phyloP scores from a whole-genome alignment of 2,797 vertebrate genomes.

The Myiotriccus ornatus region DNA sequence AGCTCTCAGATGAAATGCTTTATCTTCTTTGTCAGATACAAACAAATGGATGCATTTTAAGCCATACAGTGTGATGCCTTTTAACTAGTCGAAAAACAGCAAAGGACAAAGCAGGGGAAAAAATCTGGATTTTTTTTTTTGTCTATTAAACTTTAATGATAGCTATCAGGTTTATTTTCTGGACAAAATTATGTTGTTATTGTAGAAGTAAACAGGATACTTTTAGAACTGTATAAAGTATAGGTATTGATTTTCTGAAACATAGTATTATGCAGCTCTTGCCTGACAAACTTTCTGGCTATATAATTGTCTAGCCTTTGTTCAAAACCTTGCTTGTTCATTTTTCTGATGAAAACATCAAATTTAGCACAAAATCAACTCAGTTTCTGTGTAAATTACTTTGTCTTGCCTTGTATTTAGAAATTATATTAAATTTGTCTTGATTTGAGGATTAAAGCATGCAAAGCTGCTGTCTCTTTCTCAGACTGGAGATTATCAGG shows the following conservation, averaged over 20 bases:
- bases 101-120: neutral
- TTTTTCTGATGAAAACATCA: neutral
- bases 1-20: neutral
- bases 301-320: neutral
- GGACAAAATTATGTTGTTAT: neutral
- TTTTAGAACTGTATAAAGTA: neutral
- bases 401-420: neutral
- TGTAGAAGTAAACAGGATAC: neutral
- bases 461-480: neutral
- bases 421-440: neutral
- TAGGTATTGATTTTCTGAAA: neutral
- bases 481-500: neutral
- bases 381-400: neutral
- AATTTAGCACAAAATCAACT: neutral
- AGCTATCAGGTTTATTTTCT: neutral
- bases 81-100: neutral
- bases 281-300: neutral
- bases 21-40: neutral
- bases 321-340: neutral
- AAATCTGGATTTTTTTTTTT: neutral
- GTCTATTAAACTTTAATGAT: neutral
- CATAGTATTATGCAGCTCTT: neutral
- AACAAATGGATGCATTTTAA: neutral
- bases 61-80: neutral
- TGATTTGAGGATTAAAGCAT: neutral